Evolutionary conservation across 2,797 vertebrate genomes (phyloP).

Genomic region (Psittacula derbiana): DNA sequence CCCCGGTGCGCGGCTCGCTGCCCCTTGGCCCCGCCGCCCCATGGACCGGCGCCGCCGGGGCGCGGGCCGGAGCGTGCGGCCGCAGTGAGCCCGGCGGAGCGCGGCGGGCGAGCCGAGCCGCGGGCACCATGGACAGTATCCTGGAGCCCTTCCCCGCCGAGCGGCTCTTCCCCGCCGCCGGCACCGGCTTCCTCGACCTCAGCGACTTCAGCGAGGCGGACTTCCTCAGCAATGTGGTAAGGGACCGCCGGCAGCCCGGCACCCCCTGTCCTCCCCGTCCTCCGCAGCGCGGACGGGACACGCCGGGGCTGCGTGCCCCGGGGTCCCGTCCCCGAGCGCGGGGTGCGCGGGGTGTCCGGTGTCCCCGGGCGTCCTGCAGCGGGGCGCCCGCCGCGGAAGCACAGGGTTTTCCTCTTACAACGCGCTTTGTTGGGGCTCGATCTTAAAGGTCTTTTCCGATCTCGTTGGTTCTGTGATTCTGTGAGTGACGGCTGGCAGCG

Average conservation of each 20-base stretch:
- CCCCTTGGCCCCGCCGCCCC: background rate
- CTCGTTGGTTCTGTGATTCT: background rate
- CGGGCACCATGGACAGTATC: slow-evolving; percentile 85
- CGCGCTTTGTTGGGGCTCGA: background rate
- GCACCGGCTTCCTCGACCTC: slow-evolving; percentile 84
- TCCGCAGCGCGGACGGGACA: background rate
- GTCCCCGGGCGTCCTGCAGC: background rate
- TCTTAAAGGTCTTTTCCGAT: background rate
- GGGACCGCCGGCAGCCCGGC: background rate
- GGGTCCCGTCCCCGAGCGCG: background rate
- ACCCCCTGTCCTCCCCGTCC: too few species aligned
- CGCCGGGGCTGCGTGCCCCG: background rate
- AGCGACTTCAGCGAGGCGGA: slow-evolving; percentile 93
- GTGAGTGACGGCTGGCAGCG: background rate
- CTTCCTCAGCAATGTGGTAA: slow-evolving; percentile 93
- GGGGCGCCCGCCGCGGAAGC: background rate
- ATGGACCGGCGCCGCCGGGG: slow-evolving; percentile 65
- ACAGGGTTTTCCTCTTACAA: too few species aligned
- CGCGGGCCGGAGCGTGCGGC: slow-evolving; percentile 40
- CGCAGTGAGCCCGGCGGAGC: slow-evolving; percentile 33
- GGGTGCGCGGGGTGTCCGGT: background rate
- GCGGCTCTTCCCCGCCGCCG: slow-evolving; percentile 82
- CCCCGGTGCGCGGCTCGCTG: background rate
- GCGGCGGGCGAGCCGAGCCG: background rate
- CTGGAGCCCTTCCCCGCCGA: slow-evolving; percentile 88